phyloP scores from a whole-genome alignment of 2,797 vertebrate genomes.

The Acanthurus leucopareius region DNA sequence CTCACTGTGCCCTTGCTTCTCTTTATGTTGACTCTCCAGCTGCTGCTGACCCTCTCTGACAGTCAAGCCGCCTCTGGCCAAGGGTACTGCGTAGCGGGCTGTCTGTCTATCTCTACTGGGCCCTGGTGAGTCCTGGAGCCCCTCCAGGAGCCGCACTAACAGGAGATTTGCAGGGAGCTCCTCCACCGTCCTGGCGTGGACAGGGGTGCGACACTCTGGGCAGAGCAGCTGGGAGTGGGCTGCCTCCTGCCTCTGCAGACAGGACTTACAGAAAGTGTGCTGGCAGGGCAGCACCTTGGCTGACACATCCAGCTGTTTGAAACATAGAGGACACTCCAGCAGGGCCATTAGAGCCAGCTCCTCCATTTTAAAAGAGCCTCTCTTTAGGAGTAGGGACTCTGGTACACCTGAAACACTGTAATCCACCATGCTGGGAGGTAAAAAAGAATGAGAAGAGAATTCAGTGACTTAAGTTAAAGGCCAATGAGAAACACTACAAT shows the following conservation, averaged over 20 bases:
- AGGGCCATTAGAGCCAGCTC: conserved; percentile 88
- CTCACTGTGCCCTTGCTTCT: conserved; percentile 83
- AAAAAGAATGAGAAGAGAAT: not conserved
- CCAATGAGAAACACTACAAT: not conserved
- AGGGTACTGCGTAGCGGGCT: conserved; percentile 74
- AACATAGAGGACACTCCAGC: conserved; percentile 93
- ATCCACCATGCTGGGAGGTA: conserved; percentile 68
- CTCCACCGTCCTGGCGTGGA: conserved; percentile 86
- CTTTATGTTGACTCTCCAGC: conserved; percentile 77
- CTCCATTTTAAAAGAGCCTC: conserved; percentile 85
- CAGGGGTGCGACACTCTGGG: conserved; percentile 89
- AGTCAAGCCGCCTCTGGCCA: conserved; percentile 72
- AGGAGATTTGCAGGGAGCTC: conserved; percentile 92
- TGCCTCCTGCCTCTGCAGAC: conserved; percentile 89
- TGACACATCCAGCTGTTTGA: conserved; percentile 89
- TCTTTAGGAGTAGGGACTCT: conserved; percentile 40
- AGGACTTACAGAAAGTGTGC: conserved; percentile 94
- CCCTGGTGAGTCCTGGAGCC: conserved; percentile 73
- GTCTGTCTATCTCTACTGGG: conserved; percentile 62
- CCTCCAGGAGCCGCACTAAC: conserved; percentile 90
- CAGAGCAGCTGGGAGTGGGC: conserved; percentile 88
- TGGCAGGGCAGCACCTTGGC: conserved; percentile 96
- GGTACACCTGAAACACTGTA: conserved; percentile 58
- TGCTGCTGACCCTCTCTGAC: conserved; percentile 76
- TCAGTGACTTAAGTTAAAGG: not conserved